Evolutionary conservation across 1,140 invertebrate species (phyloP), one percentile per base, ranked within the genome.

Genomic region (Ooceraea biroi): DNA sequence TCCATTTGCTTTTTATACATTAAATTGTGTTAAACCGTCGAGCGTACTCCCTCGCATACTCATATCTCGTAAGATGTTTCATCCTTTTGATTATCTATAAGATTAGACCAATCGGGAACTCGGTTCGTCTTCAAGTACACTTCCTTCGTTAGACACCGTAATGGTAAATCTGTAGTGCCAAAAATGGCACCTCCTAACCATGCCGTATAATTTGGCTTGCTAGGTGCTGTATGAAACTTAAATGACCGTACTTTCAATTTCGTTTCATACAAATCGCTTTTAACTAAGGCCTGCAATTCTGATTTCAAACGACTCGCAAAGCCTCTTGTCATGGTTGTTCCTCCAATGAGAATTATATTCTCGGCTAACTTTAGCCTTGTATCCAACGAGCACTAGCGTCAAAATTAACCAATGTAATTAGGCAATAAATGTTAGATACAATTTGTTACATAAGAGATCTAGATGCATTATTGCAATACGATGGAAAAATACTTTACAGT

Each of bases 131-230:
- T 96, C 22, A 96, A 92, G 93, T 97, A 98, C 78, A 95, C 94
- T 90, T 99, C 98, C 90, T 97, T 96, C 0, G 96, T 95, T 22
- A 98, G 89, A 4, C 96, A 97, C 57, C 97, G 95, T 65, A 96
- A 95, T 65, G 95, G 95, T 27, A 97, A 95, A 94, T 99, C 98
- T 8, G 98, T 97, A 10, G 97, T 96, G 5, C 97, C 97, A 92
- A 97, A 97, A 84, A 99, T 96, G 17, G 98, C 96, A 72, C 97
- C 97, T 92, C 98, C 98, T 12, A 98, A 93, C 98, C 98, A 98
- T 36, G 96, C 95, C 7, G 96, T 96, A 91, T 97, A 98, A 94
- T 99, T 99, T 69, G 97, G 96, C 91, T 97, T 97, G 55, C 96
- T 96, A 7, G 98, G 97, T 25, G 96, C 94, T 14, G 95, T 95